A percentile compares a stretch with the other conserved stretches of the same genome.
phyloP scores from a whole-genome alignment of 2,113 vertebrate species.

The Elgaria multicarinata region DNA sequence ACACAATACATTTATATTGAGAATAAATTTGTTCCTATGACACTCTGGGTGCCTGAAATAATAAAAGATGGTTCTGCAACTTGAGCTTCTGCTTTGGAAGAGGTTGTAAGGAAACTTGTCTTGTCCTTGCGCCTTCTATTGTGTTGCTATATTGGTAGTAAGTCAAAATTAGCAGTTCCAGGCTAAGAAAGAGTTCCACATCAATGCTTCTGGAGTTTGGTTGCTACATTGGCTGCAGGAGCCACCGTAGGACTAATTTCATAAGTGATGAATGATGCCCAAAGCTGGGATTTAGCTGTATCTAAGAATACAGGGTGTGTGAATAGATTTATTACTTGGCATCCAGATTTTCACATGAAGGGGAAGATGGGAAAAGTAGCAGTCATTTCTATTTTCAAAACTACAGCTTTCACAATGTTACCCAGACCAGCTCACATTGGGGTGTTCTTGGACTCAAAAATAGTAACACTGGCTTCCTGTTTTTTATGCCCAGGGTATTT shows the following conservation, averaged over 20 bases:
- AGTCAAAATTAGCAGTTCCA: neutral
- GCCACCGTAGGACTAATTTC: neutral
- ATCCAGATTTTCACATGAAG: slow-evolving; percentile 3
- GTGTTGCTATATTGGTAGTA: neutral
- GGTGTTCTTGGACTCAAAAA: slow-evolving; percentile 60
- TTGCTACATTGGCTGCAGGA: neutral
- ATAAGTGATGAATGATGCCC: slow-evolving; percentile 3
- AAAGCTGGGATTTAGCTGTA: slow-evolving; percentile 9
- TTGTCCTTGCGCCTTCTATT: neutral
- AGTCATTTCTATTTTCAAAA: slow-evolving; percentile 47
- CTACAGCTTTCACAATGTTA: slow-evolving; percentile 43
- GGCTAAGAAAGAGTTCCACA: neutral
- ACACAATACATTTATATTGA: neutral
- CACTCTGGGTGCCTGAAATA: neutral
- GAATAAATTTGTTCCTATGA: neutral
- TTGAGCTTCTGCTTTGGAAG: neutral
- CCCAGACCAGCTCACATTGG: slow-evolving; percentile 23
- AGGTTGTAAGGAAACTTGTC: neutral
- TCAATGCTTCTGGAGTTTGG: slow-evolving; percentile 10
- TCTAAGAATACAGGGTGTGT: slow-evolving; percentile 23
- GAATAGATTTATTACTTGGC: slow-evolving; percentile 37
- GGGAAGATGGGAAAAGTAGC: slow-evolving; percentile 15
- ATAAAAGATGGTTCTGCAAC: neutral
- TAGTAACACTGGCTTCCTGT: slow-evolving; percentile 64
- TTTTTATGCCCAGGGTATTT: slow-evolving; percentile 58